Base-by-base conservation (phyloP, 2,797 vertebrate species). In the Periparus ater region DNA sequence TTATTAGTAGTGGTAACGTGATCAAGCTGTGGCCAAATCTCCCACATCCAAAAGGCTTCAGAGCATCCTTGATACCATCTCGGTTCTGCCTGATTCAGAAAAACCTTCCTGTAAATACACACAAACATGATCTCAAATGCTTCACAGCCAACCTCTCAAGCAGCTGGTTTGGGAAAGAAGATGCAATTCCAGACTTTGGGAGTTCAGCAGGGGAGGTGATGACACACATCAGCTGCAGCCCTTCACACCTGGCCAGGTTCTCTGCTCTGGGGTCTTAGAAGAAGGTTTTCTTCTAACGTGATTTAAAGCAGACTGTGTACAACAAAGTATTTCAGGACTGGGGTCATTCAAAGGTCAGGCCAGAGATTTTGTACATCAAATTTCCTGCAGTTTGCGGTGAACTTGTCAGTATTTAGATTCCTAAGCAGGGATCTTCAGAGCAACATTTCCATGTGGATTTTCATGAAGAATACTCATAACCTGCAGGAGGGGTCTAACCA, bases 281-380 rank as follows among this genome's bases (percentile, higher is more conserved):
- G 38, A 34, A 34, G 11, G 17, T 77, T 83, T 57, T n/a, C 71
- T 88, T 79, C 93, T 88, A 91, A 96, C 23, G 17, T 21, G 73
- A 91, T 95, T 91, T 92, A 85, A 88, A 91, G 83, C 83, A 96
- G 91, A 93, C 80, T 34, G 20, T 65, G 68, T 53, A 86, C 72
- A 97, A 93, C 95, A 96, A 97, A 91, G 60, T 94, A 80, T 81
- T 93, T 93, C 96, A 96, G 89, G 85, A 78, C 5, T 54, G 73
- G 76, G 88, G 94, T 96, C 93, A 91, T 79, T 93, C 84, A 95
- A 96, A 97, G 95, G 96, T 96, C 97, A 97, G 80, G 26, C 38
- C 74, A 91, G 66, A 84, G 88, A 90, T 95, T 96, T 81, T 66
- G n/a, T 47, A 68, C 10, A 50, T 83, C 47, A 63, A 29, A 48